A percentile compares a stretch with the other conserved stretches of the same genome.
These are phyloP conservation scores for Thaleichthys pacificus DNA, from an alignment of 2,797 vertebrate species.

Conservation along the genomic window DNA sequence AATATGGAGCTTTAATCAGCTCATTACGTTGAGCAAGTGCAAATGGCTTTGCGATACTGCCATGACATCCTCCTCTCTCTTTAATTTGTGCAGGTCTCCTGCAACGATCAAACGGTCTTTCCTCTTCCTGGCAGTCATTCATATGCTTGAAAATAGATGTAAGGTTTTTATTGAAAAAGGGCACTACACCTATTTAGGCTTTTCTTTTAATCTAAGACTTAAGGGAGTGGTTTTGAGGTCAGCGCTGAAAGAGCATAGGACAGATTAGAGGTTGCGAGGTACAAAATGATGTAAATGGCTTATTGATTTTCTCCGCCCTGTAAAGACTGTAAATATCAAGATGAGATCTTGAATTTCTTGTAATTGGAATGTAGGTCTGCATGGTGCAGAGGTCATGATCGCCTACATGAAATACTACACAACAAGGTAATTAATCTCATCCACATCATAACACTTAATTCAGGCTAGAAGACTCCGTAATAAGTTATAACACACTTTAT, in stretches of 20 bases:
- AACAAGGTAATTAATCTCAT: neutral
- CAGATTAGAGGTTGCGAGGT: slow-evolving; percentile 42
- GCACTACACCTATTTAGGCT: slow-evolving; percentile 5
- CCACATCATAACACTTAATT: neutral
- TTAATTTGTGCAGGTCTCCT: slow-evolving; percentile 18
- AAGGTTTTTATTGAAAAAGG: slow-evolving; percentile 19
- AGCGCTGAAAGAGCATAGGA: slow-evolving; percentile 33
- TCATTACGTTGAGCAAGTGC: slow-evolving; percentile 47
- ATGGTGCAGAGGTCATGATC: neutral
- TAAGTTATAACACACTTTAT: too few species aligned
- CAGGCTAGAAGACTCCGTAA: neutral
- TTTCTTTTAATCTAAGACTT: slow-evolving; percentile 24
- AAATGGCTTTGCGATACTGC: slow-evolving; percentile 19
- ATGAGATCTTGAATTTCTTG: slow-evolving; percentile 59
- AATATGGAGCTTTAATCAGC: slow-evolving; percentile 47
- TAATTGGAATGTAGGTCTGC: slow-evolving; percentile 48
- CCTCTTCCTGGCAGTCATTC: slow-evolving; percentile 23
- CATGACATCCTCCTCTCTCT: slow-evolving; percentile 19
- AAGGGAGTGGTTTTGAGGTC: slow-evolving; percentile 42
- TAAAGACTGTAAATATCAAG: slow-evolving; percentile 34
- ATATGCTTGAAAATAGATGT: slow-evolving; percentile 29
- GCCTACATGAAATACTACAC: neutral
- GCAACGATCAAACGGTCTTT: slow-evolving; percentile 32
- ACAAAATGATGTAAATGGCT: slow-evolving; percentile 64
- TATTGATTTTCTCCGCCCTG: slow-evolving; percentile 61